These are phyloP conservation scores for Varanus salvator DNA, from an alignment of 2,113 vertebrate species.

Conservation along the genomic window DNA sequence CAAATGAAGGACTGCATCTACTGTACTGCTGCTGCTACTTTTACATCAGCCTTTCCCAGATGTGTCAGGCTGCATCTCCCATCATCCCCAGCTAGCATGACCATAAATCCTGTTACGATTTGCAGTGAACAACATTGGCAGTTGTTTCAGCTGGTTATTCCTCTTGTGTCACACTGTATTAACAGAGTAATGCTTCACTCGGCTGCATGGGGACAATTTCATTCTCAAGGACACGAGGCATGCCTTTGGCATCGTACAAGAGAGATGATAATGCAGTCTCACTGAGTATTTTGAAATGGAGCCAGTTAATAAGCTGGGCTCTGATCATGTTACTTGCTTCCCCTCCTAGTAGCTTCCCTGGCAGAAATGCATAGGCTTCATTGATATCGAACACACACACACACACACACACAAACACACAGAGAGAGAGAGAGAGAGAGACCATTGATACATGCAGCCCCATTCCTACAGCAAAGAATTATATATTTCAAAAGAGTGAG, in stretches of 20 bases:
- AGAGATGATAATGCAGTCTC: conserved; percentile 56
- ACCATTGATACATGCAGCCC: conserved; percentile 20
- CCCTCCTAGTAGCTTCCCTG: conserved; percentile 7
- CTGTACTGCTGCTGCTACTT: background rate
- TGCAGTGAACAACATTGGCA: conserved; percentile 55
- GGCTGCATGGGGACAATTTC: conserved; percentile 47
- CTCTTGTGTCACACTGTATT: conserved; percentile 47
- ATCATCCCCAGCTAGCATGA: background rate
- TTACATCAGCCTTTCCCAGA: background rate
- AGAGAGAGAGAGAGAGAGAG: background rate
- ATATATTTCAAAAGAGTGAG: background rate
- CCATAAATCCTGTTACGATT: conserved; percentile 58
- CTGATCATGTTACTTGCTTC: conserved; percentile 33
- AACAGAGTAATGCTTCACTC: conserved; percentile 57
- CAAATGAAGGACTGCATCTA: too few species aligned
- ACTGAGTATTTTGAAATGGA: conserved; percentile 58
- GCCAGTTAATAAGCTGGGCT: conserved; percentile 57
- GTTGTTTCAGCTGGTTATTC: conserved; percentile 57
- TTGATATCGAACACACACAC: background rate
- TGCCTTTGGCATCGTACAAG: conserved; percentile 47
- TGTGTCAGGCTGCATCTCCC: background rate
- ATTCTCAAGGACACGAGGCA: conserved; percentile 57
- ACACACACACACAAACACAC: background rate
- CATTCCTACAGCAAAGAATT: background rate
- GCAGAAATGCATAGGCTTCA: conserved; percentile 46